A percentile compares a stretch with the other conserved stretches of the same genome.
Evolutionary conservation across 2,797 vertebrate species (phyloP).

Genomic region (Epinephelus awoara): DNA sequence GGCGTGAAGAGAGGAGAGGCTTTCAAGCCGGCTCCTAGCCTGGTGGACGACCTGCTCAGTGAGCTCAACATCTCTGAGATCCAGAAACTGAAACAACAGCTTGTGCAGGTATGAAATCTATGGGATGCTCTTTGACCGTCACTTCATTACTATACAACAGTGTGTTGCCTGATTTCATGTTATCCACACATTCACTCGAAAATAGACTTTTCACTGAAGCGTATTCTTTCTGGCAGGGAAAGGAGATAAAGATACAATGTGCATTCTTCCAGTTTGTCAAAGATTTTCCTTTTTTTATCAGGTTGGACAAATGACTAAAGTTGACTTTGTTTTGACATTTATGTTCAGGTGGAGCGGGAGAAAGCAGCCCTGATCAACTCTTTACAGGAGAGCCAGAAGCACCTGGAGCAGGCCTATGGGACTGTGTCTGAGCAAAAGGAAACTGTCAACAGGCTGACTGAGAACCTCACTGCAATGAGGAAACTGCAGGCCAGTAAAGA

Average conservation of each 20-base stretch:
- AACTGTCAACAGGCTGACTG: slow-evolving; percentile 92
- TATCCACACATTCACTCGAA: slow-evolving; percentile 12
- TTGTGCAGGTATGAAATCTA: slow-evolving; percentile 89
- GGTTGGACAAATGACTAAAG: neutral
- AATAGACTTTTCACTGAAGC: neutral
- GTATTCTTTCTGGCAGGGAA: neutral
- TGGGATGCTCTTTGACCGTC: neutral
- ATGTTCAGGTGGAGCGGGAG: slow-evolving; percentile 92
- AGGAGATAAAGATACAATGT: neutral
- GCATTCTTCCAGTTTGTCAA: neutral
- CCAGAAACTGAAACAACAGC: slow-evolving; percentile 98
- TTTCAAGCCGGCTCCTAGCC: slow-evolving; percentile 92
- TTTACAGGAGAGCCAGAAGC: slow-evolving; percentile 95
- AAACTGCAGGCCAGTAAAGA: slow-evolving; percentile 95
- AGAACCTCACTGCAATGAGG: slow-evolving; percentile 93
- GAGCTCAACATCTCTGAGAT: slow-evolving; percentile 99
- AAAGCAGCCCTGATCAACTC: slow-evolving; percentile 91
- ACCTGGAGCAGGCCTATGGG: slow-evolving; percentile 92
- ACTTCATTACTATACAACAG: neutral
- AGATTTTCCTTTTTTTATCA: neutral
- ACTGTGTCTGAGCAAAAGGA: slow-evolving; percentile 93
- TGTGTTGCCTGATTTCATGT: neutral
- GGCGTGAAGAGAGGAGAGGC: slow-evolving; percentile 87
- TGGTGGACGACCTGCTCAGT: slow-evolving; percentile 97
- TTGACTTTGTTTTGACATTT: slow-evolving; percentile 43